A percentile compares a stretch with the other conserved stretches of the same genome.
phyloP scores from a whole-genome alignment of 1,140 invertebrate species.

The Temnothorax curvispinosus region DNA sequence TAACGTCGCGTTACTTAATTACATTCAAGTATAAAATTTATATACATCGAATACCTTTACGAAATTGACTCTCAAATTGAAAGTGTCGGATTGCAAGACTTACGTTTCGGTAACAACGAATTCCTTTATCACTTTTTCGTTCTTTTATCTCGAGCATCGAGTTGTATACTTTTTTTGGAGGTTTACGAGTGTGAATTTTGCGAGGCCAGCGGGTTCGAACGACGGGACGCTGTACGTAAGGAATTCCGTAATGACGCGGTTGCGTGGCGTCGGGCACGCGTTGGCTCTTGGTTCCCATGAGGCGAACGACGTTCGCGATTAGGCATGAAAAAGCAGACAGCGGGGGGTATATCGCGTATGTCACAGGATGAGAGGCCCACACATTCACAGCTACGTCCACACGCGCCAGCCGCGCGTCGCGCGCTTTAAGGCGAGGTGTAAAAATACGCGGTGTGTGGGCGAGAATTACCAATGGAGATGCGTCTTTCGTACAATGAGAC shows the following conservation, averaged over 20 bases:
- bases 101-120: not conserved
- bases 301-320: constrained; percentile 71
- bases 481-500: constrained; percentile 70
- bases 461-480: constrained; percentile 81
- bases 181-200: constrained; percentile 4
- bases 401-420: constrained; percentile 39
- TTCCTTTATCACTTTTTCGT: not conserved
- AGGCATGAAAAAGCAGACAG: constrained; percentile 80
- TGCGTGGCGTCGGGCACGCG: constrained; percentile 66
- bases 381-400: constrained; percentile 56
- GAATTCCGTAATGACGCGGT: constrained; percentile 56
- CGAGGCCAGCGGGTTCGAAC: not conserved
- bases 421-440: constrained; percentile 72
- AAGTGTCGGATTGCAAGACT: not conserved
- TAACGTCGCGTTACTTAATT: not conserved
- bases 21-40: not conserved
- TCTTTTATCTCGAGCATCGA: not conserved
- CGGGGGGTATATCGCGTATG: constrained; percentile 75
- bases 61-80: not conserved
- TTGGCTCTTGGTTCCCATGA: constrained; percentile 79
- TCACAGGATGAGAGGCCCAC: constrained; percentile 72
- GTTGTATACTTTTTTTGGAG: not conserved
- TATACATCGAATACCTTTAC: not conserved
- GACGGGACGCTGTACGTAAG: not conserved
- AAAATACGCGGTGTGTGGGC: constrained; percentile 78